These are phyloP conservation scores for Sarcophaga rosellei DNA, from an alignment of 2,888 invertebrate species.

Conservation along the genomic window DNA sequence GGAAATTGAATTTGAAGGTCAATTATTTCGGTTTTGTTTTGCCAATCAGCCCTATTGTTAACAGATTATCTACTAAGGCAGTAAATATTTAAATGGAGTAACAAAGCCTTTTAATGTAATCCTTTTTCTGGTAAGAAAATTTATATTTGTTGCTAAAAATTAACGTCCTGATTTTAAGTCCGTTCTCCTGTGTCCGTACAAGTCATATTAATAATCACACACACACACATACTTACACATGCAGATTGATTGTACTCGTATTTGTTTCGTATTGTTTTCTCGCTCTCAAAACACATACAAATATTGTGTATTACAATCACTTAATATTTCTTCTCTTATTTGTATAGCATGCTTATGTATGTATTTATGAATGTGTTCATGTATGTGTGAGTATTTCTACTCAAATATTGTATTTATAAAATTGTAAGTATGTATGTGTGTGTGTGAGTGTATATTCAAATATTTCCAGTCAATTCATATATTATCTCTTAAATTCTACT, in stretches of 20 bases:
- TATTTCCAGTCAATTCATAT: slow-evolving; percentile 15
- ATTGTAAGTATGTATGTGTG: not conserved
- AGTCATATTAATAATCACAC: not conserved
- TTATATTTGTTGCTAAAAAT: too few relatives aligned
- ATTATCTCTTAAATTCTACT: slow-evolving; percentile 20
- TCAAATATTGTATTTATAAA: not conserved
- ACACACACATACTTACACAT: not conserved
- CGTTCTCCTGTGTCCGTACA: too few relatives aligned
- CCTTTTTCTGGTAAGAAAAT: too few relatives aligned
- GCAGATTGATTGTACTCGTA: not conserved
- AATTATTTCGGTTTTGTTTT: too few relatives aligned
- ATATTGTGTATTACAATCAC: not conserved
- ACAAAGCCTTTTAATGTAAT: too few relatives aligned
- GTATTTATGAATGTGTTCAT: not conserved
- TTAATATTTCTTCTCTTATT: not conserved
- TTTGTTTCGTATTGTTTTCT: not conserved
- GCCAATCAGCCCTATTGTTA: too few relatives aligned
- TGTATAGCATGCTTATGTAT: not conserved
- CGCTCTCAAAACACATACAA: not conserved
- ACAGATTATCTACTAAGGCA: too few relatives aligned
- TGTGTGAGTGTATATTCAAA: not conserved
- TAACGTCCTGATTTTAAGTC: too few relatives aligned
- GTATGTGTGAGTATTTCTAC: not conserved
- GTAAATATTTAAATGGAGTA: too few relatives aligned
- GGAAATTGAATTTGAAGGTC: too few relatives aligned